These are phyloP conservation scores for Pagrus major DNA, from an alignment of 2,113 vertebrate species.

Conservation along the genomic window DNA sequence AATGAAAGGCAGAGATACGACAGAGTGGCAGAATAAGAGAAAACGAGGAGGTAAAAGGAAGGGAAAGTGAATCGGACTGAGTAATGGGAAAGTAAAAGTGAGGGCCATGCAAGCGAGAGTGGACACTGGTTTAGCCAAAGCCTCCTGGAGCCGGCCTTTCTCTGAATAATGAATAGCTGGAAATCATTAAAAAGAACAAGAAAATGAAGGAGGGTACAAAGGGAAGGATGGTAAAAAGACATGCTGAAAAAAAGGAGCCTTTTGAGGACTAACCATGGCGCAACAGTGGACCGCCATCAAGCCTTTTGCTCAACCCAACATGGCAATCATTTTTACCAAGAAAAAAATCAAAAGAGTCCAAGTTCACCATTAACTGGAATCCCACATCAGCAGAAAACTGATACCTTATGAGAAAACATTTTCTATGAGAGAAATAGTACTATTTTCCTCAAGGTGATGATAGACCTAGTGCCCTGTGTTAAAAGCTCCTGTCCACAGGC, in stretches of 20 bases:
- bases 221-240: constrained; percentile 45
- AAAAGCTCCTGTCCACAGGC: constrained; percentile 59
- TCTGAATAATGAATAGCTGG: constrained; percentile 63
- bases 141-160: constrained; percentile 56
- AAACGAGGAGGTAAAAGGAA: constrained; percentile 63
- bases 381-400: constrained; percentile 24
- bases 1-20: constrained; percentile 79
- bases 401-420: constrained; percentile 39
- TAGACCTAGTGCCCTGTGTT: constrained; percentile 42
- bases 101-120: constrained; percentile 51
- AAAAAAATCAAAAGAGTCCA: background rate
- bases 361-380: constrained; percentile 8
- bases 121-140: constrained; percentile 59
- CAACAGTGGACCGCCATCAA: constrained; percentile 26
- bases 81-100: constrained; percentile 63
- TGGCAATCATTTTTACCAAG: constrained; percentile 22
- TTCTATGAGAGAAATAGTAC: constrained; percentile 25
- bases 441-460: constrained; percentile 53
- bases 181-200: constrained; percentile 68
- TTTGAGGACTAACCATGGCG: constrained; percentile 10
- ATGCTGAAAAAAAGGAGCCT: constrained; percentile 10
- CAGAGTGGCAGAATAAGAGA: constrained; percentile 59
- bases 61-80: constrained; percentile 55
- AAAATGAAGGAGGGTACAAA: constrained; percentile 53
- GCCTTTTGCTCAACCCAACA: constrained; percentile 22